These are phyloP conservation scores for Rhabdornis inornatus DNA, from an alignment of 2,113 vertebrate species.

Conservation along the genomic window DNA sequence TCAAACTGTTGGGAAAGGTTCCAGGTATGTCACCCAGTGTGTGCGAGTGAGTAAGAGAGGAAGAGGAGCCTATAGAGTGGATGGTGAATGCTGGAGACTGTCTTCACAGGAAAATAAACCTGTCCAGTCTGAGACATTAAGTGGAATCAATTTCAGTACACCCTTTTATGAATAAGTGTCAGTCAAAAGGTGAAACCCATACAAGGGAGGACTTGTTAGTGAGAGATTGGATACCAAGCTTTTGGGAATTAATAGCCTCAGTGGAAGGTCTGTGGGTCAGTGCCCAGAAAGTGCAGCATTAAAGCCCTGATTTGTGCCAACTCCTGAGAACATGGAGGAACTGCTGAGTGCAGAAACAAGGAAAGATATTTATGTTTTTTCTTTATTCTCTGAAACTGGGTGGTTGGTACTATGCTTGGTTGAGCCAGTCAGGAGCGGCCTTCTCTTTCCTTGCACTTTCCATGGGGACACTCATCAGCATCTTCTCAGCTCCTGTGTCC, in stretches of 20 bases:
- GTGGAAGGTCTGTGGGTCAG: not conserved
- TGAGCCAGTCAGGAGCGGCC: not conserved
- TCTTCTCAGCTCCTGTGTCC: not conserved
- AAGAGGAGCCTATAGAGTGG: not conserved
- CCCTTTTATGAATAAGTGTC: not conserved
- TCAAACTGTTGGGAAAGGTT: not conserved
- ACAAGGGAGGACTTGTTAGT: not conserved
- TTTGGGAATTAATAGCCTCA: not conserved
- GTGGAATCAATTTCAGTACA: not conserved
- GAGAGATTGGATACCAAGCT: not conserved
- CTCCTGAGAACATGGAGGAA: not conserved
- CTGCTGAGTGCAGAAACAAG: not conserved
- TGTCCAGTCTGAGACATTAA: not conserved
- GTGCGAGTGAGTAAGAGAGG: not conserved
- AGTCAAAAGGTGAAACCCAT: not conserved
- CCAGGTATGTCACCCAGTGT: not conserved
- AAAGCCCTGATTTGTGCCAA: not conserved
- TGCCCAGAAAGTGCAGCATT: fast-evolving
- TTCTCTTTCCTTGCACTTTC: not conserved
- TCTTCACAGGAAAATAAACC: not conserved
- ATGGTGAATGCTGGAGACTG: not conserved
- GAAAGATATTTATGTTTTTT: not conserved
- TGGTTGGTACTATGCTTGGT: not conserved
- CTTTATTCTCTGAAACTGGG: not conserved
- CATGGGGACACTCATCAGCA: not conserved